These are phyloP conservation scores for Campylomormyrus numenius DNA, from an alignment of 2,113 vertebrate species.

Conservation along the genomic window DNA sequence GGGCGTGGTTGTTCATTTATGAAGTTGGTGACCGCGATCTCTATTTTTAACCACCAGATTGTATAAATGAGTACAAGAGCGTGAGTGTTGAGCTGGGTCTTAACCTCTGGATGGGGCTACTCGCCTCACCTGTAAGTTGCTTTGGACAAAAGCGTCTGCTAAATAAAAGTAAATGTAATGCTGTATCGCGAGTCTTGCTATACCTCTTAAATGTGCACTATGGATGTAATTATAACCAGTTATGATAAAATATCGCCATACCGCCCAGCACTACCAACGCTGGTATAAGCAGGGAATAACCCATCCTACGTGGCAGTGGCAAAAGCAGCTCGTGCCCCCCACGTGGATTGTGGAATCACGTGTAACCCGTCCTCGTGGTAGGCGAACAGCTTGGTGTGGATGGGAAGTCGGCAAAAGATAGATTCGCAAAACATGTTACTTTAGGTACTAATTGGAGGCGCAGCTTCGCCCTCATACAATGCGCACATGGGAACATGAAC, in stretches of 20 bases:
- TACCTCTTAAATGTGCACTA: background rate
- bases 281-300: background rate
- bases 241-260: background rate
- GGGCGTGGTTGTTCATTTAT: constrained; percentile 12
- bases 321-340: background rate
- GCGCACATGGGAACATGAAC: background rate
- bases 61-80: background rate
- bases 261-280: background rate
- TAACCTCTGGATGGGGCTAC: background rate
- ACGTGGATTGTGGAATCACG: background rate
- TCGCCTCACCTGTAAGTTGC: background rate
- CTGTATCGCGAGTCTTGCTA: background rate
- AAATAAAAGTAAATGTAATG: background rate
- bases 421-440: background rate
- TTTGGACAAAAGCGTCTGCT: background rate
- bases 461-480: background rate
- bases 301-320: background rate
- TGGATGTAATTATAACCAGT: background rate
- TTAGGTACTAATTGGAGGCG: background rate
- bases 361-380: background rate
- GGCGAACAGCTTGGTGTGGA: background rate
- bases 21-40: background rate
- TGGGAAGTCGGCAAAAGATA: background rate
- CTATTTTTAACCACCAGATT: background rate
- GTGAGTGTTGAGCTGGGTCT: background rate